Percentiles rank a stretch among this genome's conserved stretches.
Conservation (phyloP, 2,888 invertebrate species). For the Schrankia costaestrigalis region DNA sequence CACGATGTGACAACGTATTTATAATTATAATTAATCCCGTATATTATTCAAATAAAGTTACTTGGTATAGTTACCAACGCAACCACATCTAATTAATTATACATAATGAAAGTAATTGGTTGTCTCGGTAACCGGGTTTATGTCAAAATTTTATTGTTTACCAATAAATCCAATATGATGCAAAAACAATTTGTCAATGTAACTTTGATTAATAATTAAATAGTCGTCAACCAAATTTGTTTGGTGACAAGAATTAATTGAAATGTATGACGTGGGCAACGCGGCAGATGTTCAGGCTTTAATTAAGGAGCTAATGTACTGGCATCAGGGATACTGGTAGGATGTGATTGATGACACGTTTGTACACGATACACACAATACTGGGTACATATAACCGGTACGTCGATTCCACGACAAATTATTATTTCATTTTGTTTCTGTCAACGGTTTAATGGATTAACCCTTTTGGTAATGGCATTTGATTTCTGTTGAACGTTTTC, state of each 20-base stretch:
- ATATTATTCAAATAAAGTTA: slow-evolving; percentile 3
- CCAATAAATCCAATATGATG: slow-evolving; percentile 24
- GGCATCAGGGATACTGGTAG: slow-evolving; percentile 45
- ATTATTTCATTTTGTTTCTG: slow-evolving; percentile 58
- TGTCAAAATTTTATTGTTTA: slow-evolving; percentile 14
- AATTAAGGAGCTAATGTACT: slow-evolving; percentile 77
- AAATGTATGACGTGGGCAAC: slow-evolving; percentile 64
- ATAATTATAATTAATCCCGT: neutral
- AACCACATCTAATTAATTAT: slow-evolving; percentile 5
- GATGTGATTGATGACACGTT: slow-evolving; percentile 65
- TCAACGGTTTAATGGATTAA: slow-evolving; percentile 46
- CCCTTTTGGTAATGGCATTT: slow-evolving; percentile 34
- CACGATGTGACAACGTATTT: too few relatives aligned
- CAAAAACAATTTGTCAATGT: slow-evolving; percentile 45
- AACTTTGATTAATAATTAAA: slow-evolving; percentile 55
- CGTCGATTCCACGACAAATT: slow-evolving; percentile 45
- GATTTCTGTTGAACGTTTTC: slow-evolving; percentile 22
- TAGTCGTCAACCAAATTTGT: slow-evolving; percentile 57
- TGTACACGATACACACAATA: slow-evolving; percentile 20
- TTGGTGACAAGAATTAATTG: slow-evolving; percentile 74
- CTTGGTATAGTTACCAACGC: neutral
- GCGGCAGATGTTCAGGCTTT: slow-evolving; percentile 70
- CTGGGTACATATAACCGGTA: slow-evolving; percentile 7
- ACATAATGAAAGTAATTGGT: slow-evolving; percentile 5
- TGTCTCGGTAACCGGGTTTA: slow-evolving; percentile 1